A percentile compares a stretch with the other conserved stretches of the same genome.
phyloP scores from a whole-genome alignment of 1,140 invertebrate species.

The Danaus plexippus region DNA sequence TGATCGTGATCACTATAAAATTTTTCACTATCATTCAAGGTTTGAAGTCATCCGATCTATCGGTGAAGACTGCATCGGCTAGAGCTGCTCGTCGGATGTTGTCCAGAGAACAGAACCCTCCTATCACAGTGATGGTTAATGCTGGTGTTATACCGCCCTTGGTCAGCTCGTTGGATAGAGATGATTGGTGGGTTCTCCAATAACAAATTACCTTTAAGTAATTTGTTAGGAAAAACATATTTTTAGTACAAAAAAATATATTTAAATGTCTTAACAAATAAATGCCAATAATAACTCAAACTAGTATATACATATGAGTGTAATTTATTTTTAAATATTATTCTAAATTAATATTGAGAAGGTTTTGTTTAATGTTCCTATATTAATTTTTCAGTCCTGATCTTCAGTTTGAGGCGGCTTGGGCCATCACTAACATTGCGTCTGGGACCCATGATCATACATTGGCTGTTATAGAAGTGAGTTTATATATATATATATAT shows the following conservation, averaged over 20 bases:
- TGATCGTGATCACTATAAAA: too few relatives aligned
- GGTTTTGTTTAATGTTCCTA: too few relatives aligned
- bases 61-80: conserved; percentile 77
- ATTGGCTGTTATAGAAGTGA: conserved; percentile 83
- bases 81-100: conserved; percentile 90
- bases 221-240: too few relatives aligned
- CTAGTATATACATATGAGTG: too few relatives aligned
- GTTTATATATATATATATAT: conserved; percentile 6
- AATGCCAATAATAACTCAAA: too few relatives aligned
- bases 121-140: conserved; percentile 91
- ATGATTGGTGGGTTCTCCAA: conserved; percentile 77
- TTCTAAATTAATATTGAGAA: too few relatives aligned
- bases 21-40: conserved; percentile 23
- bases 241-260: too few relatives aligned
- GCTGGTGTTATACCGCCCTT: conserved; percentile 90
- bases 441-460: conserved; percentile 95
- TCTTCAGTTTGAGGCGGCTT: conserved; percentile 97
- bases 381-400: conserved; percentile 75
- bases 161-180: conserved; percentile 81
- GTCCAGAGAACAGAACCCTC: conserved; percentile 93
- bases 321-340: too few relatives aligned
- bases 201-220: too few relatives aligned
- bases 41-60: conserved; percentile 75
- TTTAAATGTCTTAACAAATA: too few relatives aligned
- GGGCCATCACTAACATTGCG: conserved; percentile 98